Evolutionary conservation across 2,888 invertebrate genomes (phyloP).

Genomic region (Dendrolimus houi): DNA sequence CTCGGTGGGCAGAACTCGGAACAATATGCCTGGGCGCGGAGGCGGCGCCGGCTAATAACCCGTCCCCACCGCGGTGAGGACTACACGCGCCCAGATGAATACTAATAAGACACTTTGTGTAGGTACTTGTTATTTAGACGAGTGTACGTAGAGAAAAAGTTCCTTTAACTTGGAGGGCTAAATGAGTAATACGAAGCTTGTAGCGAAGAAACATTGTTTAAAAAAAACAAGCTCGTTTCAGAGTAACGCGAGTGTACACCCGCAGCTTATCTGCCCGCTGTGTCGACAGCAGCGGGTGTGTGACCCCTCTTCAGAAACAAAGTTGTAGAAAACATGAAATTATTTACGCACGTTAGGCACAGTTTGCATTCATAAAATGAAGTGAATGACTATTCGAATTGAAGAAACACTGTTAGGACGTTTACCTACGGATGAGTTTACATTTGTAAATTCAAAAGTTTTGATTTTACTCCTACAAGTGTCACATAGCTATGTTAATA

Average conservation of each 20-base stretch:
- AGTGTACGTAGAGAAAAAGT: slow-evolving; percentile 21
- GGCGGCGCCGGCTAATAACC: slow-evolving; percentile 75
- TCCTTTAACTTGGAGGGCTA: slow-evolving; percentile 13
- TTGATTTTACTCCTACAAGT: too few relatives aligned
- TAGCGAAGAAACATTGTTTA: neutral
- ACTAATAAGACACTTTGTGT: slow-evolving; percentile 68
- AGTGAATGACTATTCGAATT: slow-evolving; percentile 6
- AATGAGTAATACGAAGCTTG: neutral
- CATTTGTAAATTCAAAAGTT: too few relatives aligned
- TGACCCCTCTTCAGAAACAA: slow-evolving; percentile 12
- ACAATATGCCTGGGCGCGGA: slow-evolving; percentile 74
- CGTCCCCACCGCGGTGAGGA: slow-evolving; percentile 74
- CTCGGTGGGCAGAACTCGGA: slow-evolving; percentile 67
- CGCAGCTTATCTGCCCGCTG: neutral
- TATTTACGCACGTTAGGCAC: slow-evolving; percentile 14
- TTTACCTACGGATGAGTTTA: too few relatives aligned
- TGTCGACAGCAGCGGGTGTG: slow-evolving; percentile 13
- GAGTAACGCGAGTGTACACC: neutral
- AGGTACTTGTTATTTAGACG: slow-evolving; percentile 40
- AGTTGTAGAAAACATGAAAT: slow-evolving; percentile 17
- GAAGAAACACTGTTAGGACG: neutral
- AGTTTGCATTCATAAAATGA: slow-evolving; percentile 10
- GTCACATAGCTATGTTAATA: too few relatives aligned
- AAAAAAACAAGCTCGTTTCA: neutral
- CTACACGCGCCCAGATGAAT: slow-evolving; percentile 74